A percentile compares a stretch with the other conserved stretches of the same genome.
These are phyloP conservation scores for Oreochromis aureus DNA, from an alignment of 2,113 vertebrate genomes.

Conservation along the genomic window DNA sequence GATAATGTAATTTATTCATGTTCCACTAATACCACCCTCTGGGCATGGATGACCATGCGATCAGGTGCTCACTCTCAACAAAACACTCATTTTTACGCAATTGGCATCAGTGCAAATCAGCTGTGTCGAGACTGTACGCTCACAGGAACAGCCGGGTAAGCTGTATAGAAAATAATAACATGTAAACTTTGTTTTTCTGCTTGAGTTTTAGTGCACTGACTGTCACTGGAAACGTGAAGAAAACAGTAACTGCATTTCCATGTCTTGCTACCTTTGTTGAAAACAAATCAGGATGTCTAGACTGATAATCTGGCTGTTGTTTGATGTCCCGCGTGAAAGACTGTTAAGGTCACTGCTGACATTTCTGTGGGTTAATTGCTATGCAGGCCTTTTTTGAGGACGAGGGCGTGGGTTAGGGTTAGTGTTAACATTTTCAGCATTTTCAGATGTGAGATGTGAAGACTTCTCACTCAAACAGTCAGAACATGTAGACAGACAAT, in stretches of 20 bases:
- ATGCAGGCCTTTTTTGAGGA: background rate
- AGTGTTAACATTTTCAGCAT: background rate
- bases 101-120: background rate
- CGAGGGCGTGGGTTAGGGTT: background rate
- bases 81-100: background rate
- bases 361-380: background rate
- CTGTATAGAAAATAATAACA: background rate
- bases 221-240: background rate
- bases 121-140: background rate
- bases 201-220: background rate
- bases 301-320: background rate
- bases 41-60: background rate
- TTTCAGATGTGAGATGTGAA: background rate
- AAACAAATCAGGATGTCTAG: background rate
- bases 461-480: background rate
- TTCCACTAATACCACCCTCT: background rate
- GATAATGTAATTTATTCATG: background rate
- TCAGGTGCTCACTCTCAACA: background rate
- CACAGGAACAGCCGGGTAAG: background rate
- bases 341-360: background rate
- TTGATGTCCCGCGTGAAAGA: background rate
- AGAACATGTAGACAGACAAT: background rate
- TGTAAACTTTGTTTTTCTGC: background rate
- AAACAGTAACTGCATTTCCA: background rate
- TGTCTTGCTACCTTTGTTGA: background rate